Base-by-base conservation (phyloP, 2,888 invertebrate species). In the Brachypterus glaber region DNA sequence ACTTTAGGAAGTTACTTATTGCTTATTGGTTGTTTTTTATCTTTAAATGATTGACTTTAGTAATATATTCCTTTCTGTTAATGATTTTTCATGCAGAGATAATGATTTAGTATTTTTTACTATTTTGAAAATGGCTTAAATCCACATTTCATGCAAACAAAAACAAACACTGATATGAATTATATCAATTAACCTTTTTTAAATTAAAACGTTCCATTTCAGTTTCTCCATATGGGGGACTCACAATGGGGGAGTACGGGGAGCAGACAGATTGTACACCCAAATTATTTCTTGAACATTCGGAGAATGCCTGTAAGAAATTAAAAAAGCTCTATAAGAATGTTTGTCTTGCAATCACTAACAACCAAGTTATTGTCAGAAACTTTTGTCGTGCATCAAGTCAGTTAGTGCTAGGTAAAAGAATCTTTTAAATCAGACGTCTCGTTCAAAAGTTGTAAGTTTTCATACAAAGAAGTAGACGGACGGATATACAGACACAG, bases 251-350 rank as follows among this genome's bases (percentile, higher is more conserved):
- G 29, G 69, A 68, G 48, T 63, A 67, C 8, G 68, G 63, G 3
- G 66, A 67, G 52, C 64, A 66, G 39, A 66, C 62, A 17, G 67
- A 65, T 46, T 60, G 63, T 37, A 68, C 53, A 40, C 63, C 71
- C 41, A 68, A 52, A 45, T 66, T 74, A 57, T 73, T 75, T 51
- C 74, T 74, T 1, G 74, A 75, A 38, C 70, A 67, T 50, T 76
- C 74, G 15, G 76, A 74, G 53, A 73, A 63, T 3, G 71, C 72
- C 69, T 72, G 55, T 30, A 63, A 60, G n/a, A n/a, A n/a, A n/a
- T n/a, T n/a, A n/a, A 43, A 37, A 14, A 17, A 27, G 27, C 17
- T 7, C 9, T 21, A 21, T 21, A 21, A 21, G 21, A 21, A 21
- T 8, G 3, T 9, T 3, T 12, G 12, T 30, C 13, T 30, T 30